Evolutionary conservation across 2,888 invertebrate species (phyloP).

Genomic region (Linnaemya tessellans): DNA sequence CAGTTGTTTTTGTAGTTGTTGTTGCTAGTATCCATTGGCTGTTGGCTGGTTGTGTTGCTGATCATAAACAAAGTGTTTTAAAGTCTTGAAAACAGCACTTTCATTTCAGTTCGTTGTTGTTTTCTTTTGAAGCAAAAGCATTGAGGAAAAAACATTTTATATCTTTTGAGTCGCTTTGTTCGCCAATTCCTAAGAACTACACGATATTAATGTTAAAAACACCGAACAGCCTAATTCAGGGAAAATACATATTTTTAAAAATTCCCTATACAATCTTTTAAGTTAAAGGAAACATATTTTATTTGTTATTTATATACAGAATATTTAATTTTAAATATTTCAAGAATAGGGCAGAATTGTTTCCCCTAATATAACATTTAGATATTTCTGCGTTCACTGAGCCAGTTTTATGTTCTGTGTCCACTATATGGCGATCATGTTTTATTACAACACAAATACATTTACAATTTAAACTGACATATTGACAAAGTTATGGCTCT

Average conservation of each 20-base stretch:
- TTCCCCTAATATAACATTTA: constrained; percentile 5
- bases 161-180: background rate
- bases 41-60: constrained; percentile 45
- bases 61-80: constrained; percentile 66
- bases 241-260: too few relatives aligned
- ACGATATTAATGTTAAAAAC: constrained; percentile 27
- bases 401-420: constrained; percentile 17
- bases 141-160: background rate
- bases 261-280: too few relatives aligned
- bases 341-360: background rate
- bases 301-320: background rate
- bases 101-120: constrained; percentile 35
- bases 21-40: constrained; percentile 30
- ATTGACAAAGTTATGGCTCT: constrained; percentile 77
- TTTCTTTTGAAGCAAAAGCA: background rate
- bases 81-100: constrained; percentile 56
- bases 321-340: background rate
- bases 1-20: constrained; percentile 27
- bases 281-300: background rate
- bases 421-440: constrained; percentile 42
- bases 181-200: constrained; percentile 33
- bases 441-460: constrained; percentile 54
- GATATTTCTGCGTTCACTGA: constrained; percentile 41
- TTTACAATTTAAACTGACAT: constrained; percentile 72
- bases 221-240: constrained; percentile 24